phyloP scores from a whole-genome alignment of 2,888 invertebrate species.

The Apamea monoglypha region DNA sequence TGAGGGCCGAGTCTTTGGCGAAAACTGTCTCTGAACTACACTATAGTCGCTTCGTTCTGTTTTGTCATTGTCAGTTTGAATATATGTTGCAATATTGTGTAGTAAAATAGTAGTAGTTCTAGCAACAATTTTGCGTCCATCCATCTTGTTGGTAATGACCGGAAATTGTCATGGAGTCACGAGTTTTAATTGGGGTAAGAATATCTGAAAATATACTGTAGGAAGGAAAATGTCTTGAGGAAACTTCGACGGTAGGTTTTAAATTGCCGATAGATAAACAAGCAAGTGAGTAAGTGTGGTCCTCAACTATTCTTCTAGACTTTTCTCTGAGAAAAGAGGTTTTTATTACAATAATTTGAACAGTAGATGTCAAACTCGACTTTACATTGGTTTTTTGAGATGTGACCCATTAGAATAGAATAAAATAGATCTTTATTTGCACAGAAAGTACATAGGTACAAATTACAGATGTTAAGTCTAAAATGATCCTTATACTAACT shows the following conservation, averaged over 20 bases:
- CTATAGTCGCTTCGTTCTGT: conserved; percentile 38
- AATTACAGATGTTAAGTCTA: no score
- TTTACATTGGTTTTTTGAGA: background rate
- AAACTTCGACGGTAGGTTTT: background rate
- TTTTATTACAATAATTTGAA: background rate
- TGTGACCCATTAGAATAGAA: background rate
- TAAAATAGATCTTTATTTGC: no score
- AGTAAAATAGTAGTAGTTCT: background rate
- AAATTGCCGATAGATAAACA: background rate
- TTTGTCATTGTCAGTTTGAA: conserved; percentile 22
- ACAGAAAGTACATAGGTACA: no score
- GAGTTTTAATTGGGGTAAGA: conserved; percentile 6
- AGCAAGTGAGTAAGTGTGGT: no score
- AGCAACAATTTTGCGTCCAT: conserved; percentile 13
- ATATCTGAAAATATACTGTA: background rate
- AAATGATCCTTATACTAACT: no score
- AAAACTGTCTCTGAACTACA: conserved; percentile 42
- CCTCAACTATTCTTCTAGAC: background rate
- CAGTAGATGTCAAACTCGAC: background rate
- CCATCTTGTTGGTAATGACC: conserved; percentile 18
- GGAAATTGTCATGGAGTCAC: background rate
- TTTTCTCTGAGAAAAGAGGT: background rate
- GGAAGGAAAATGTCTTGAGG: background rate
- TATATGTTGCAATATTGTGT: conserved; percentile 7
- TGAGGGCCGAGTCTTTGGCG: conserved; percentile 31